A percentile compares a stretch with the other conserved stretches of the same genome.
phyloP scores from a whole-genome alignment of 1,140 invertebrate genomes.

The Zeugodacus cucurbitae region DNA sequence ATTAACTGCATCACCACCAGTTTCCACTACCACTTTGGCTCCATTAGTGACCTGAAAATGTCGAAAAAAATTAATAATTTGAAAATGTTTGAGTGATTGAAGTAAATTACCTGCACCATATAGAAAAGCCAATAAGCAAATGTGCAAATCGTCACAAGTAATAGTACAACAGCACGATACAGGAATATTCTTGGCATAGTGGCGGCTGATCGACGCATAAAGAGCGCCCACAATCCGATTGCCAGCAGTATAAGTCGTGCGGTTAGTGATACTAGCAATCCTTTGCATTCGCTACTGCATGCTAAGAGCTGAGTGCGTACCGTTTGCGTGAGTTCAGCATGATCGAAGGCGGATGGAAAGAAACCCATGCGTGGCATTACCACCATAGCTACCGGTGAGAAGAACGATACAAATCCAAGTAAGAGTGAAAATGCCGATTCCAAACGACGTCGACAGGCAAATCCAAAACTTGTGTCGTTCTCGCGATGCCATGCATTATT shows the following conservation, averaged over 20 bases:
- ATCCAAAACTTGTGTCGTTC: slow-evolving; percentile 76
- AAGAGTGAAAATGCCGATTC: slow-evolving; percentile 80
- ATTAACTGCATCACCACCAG: slow-evolving; percentile 79
- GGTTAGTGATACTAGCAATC: slow-evolving; percentile 88
- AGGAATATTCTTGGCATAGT: slow-evolving; percentile 95
- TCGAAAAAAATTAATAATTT: background rate
- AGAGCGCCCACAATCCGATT: slow-evolving; percentile 92
- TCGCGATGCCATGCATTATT: slow-evolving; percentile 80
- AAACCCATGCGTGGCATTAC: slow-evolving; percentile 90
- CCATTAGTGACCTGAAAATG: slow-evolving; percentile 73
- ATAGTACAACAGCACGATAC: slow-evolving; percentile 86
- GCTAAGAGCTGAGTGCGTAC: slow-evolving; percentile 69
- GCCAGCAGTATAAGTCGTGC: slow-evolving; percentile 93
- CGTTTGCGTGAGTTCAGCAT: slow-evolving; percentile 69
- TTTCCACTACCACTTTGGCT: slow-evolving; percentile 78
- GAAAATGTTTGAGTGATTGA: background rate
- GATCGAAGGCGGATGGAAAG: slow-evolving; percentile 72
- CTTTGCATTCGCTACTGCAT: slow-evolving; percentile 84
- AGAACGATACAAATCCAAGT: slow-evolving; percentile 84
- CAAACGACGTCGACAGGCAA: slow-evolving; percentile 82
- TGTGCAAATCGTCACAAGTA: slow-evolving; percentile 90
- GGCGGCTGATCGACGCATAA: slow-evolving; percentile 78
- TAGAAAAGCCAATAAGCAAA: slow-evolving; percentile 99
- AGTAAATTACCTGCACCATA: slow-evolving; percentile 76
- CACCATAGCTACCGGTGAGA: slow-evolving; percentile 94